Conservation (phyloP, 2,113 vertebrate genomes). For the Coracopsis vasa region DNA sequence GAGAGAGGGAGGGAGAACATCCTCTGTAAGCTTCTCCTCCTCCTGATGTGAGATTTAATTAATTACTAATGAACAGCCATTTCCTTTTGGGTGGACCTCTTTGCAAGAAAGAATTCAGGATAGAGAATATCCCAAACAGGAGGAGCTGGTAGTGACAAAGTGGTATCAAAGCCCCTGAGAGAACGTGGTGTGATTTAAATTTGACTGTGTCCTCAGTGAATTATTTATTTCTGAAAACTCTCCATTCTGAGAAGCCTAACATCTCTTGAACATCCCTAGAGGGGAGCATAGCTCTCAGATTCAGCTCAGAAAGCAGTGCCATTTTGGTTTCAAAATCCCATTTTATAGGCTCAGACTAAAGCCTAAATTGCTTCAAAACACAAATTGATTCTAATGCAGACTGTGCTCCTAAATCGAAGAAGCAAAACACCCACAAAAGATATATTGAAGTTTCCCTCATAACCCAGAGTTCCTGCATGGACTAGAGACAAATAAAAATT, state of each 20-base stretch:
- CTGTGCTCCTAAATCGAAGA: neutral
- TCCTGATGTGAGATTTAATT: neutral
- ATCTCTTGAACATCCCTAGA: neutral
- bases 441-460: neutral
- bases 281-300: neutral
- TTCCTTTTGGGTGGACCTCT: neutral
- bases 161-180: neutral
- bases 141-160: neutral
- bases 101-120: neutral
- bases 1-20: fast-evolving
- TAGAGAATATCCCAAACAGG: neutral
- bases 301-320: neutral
- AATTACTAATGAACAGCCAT: neutral
- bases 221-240: neutral
- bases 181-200: neutral
- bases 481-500: slow-evolving; percentile 8
- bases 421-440: neutral
- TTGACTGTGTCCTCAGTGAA: neutral
- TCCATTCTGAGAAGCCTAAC: neutral
- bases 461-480: neutral
- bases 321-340: neutral
- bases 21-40: neutral
- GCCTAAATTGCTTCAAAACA: neutral
- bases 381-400: neutral
- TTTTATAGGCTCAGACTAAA: neutral